Conservation (phyloP, 2,888 invertebrate species). For the Tinea pellionella region DNA sequence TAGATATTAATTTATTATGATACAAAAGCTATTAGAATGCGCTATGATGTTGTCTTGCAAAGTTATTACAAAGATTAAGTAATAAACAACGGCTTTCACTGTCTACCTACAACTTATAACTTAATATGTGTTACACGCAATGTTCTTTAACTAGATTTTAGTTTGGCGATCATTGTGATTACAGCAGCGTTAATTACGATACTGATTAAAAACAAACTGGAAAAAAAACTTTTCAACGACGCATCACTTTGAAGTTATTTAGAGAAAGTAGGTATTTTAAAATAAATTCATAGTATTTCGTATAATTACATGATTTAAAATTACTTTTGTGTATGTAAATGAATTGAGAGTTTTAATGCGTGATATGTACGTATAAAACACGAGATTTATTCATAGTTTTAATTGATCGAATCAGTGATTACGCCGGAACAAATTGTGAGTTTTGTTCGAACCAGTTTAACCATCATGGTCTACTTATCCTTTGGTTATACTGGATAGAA, state of each 20-base stretch:
- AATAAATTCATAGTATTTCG: not conserved
- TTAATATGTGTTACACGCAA: constrained; percentile 3
- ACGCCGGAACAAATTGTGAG: constrained; percentile 1
- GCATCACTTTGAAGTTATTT: not conserved
- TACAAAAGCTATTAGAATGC: too few relatives aligned
- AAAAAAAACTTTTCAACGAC: not conserved
- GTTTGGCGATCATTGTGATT: constrained; percentile 4
- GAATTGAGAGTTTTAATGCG: not conserved
- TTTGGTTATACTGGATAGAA: not conserved
- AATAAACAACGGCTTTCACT: constrained; percentile 48
- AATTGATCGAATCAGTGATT: not conserved
- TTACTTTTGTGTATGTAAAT: not conserved
- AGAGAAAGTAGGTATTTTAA: not conserved
- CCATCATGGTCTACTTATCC: not conserved
- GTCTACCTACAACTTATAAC: constrained; percentile 21
- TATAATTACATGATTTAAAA: not conserved
- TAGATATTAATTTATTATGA: too few relatives aligned
- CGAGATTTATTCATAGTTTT: not conserved
- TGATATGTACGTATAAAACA: not conserved
- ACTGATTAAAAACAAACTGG: not conserved
- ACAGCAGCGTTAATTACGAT: constrained; percentile 1
- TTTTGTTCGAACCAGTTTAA: not conserved
- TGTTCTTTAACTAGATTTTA: constrained; percentile 2
- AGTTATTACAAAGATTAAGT: not conserved
- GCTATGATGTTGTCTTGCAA: too few relatives aligned